phyloP scores from a whole-genome alignment of 2,888 invertebrate species.

The Cryptocephalus moraei region DNA sequence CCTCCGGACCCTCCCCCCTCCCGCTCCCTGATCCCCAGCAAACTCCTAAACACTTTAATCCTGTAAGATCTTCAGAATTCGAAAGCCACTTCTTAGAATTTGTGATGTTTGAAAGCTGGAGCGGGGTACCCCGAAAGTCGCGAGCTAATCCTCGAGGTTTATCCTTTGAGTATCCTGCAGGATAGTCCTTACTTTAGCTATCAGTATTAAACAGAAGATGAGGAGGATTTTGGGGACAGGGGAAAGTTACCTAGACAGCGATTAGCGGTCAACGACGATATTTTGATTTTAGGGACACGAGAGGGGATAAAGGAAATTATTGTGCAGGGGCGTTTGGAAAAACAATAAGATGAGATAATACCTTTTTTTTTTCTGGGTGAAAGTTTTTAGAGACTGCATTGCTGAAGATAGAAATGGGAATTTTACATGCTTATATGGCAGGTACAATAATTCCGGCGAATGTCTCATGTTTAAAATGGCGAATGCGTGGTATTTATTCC shows the following conservation, averaged over 20 bases:
- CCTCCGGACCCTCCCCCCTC: not conserved
- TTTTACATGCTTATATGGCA: no score
- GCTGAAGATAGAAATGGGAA: no score
- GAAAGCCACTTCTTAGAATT: constrained; percentile 16
- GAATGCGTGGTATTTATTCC: no score
- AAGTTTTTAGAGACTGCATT: no score
- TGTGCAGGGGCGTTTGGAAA: no score
- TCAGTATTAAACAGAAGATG: constrained; percentile 29
- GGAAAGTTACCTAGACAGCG: not conserved
- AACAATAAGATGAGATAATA: no score
- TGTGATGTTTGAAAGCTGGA: constrained; percentile 8
- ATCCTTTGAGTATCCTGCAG: constrained; percentile 26
- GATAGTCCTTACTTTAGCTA: constrained; percentile 28
- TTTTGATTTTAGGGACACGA: no score
- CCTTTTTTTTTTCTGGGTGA: no score
- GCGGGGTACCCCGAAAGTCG: not conserved
- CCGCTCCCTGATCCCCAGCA: constrained; percentile 2
- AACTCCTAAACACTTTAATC: not conserved
- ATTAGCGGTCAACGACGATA: constrained; percentile 8
- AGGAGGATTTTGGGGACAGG: constrained; percentile 21
- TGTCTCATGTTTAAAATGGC: no score
- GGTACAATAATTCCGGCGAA: no score
- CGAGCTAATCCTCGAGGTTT: constrained; percentile 7
- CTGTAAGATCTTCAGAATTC: constrained; percentile 5
- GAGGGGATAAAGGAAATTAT: no score